These are phyloP conservation scores for Mallotus villosus DNA, from an alignment of 2,797 vertebrate genomes.

Conservation along the genomic window DNA sequence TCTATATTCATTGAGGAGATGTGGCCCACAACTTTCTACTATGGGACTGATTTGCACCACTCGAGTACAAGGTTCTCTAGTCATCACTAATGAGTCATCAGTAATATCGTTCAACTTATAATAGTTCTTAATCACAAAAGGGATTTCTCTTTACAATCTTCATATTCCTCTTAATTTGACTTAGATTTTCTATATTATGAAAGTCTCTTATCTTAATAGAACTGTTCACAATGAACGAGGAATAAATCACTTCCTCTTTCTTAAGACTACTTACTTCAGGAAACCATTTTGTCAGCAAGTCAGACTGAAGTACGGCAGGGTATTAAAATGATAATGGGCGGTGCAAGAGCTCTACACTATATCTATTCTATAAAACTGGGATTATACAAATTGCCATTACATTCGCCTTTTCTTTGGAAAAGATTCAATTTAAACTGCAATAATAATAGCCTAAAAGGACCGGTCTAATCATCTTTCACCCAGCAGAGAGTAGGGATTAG, in stretches of 20 bases:
- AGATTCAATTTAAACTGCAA: slow-evolving; percentile 32
- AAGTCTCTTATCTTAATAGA: slow-evolving; percentile 68
- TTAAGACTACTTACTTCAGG: slow-evolving; percentile 61
- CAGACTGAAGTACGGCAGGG: slow-evolving; percentile 58
- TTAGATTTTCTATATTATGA: slow-evolving; percentile 58
- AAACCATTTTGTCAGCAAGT: slow-evolving; percentile 76
- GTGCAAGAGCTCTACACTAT: slow-evolving; percentile 60
- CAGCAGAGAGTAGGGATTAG: slow-evolving; percentile 42
- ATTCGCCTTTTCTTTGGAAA: slow-evolving; percentile 47
- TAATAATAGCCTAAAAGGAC: not conserved
- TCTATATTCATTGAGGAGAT: not conserved
- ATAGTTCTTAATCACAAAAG: slow-evolving; percentile 47
- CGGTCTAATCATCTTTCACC: not conserved
- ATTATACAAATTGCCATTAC: slow-evolving; percentile 67
- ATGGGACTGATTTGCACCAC: not conserved
- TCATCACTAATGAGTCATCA: slow-evolving; percentile 58
- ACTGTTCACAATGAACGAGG: slow-evolving; percentile 67
- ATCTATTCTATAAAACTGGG: slow-evolving; percentile 57
- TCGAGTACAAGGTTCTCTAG: slow-evolving; percentile 23
- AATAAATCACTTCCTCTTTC: slow-evolving; percentile 60
- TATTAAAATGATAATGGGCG: slow-evolving; percentile 74
- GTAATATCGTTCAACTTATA: slow-evolving; percentile 54
- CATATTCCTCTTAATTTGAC: slow-evolving; percentile 58
- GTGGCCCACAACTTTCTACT: not conserved
- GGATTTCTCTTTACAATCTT: slow-evolving; percentile 47